Conservation (phyloP, 2,113 vertebrate genomes). For the Piaya cayana region DNA sequence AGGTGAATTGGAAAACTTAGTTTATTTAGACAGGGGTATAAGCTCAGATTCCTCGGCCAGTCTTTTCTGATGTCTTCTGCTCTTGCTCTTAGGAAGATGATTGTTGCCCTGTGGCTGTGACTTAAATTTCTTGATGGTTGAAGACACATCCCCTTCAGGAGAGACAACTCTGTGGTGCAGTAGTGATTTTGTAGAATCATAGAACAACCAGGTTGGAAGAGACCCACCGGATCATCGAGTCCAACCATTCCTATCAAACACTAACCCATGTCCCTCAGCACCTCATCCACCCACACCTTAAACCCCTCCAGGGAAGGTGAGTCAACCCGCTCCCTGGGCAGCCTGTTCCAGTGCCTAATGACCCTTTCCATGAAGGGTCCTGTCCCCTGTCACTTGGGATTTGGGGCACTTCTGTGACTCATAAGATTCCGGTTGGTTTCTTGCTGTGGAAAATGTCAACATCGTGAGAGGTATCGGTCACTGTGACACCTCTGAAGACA, state of each 20-base stretch:
- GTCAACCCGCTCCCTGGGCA: no score
- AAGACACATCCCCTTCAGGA: background rate
- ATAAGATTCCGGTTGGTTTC: background rate
- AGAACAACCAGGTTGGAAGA: no score
- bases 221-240: no score
- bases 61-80: background rate
- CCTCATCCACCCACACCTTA: no score
- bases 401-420: background rate
- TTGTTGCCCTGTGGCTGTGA: background rate
- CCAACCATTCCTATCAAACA: no score
- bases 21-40: background rate
- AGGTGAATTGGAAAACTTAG: background rate
- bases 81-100: background rate
- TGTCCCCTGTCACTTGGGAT: no score
- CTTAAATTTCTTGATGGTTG: background rate
- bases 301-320: no score
- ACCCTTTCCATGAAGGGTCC: no score
- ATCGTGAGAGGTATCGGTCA: background rate
- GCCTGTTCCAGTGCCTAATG: no score
- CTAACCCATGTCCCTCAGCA: no score
- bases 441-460: background rate
- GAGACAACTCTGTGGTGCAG: background rate
- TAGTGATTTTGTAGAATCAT: no score
- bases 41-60: background rate
- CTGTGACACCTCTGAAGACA: background rate